phyloP scores from a whole-genome alignment of 2,113 vertebrate genomes.

The Narcine bancroftii region DNA sequence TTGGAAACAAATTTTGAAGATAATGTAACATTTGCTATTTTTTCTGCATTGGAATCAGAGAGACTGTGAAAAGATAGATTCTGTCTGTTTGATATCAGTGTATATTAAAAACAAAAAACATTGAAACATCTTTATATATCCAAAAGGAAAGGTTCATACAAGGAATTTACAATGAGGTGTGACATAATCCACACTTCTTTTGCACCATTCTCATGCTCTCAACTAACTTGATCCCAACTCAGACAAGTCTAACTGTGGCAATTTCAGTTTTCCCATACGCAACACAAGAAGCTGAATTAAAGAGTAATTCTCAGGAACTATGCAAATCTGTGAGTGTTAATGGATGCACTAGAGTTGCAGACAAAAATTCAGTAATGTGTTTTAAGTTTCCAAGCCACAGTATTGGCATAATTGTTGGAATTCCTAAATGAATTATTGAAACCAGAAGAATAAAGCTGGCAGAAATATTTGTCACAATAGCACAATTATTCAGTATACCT shows the following conservation, averaged over 20 bases:
- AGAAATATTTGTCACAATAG: not conserved
- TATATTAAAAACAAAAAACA: too few species aligned
- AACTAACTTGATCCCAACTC: not conserved
- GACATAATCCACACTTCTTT: not conserved
- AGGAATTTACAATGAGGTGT: not conserved
- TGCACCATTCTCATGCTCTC: not conserved
- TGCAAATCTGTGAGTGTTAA: not conserved
- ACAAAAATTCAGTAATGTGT: not conserved
- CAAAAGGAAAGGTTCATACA: not conserved
- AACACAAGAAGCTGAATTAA: not conserved
- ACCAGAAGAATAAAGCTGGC: not conserved
- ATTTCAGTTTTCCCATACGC: not conserved
- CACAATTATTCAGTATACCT: not conserved
- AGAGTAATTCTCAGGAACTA: not conserved
- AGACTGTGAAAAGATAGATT: not conserved
- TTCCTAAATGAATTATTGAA: slow-evolving; percentile 3
- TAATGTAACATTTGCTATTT: not conserved
- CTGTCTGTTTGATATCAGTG: not conserved
- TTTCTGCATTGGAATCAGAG: not conserved
- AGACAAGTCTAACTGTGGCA: not conserved
- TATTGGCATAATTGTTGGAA: not conserved
- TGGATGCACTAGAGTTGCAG: not conserved
- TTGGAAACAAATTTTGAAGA: not conserved
- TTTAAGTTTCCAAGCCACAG: not conserved
- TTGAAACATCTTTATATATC: not conserved